Evolutionary conservation across 92 coral and sea anemone species (phyloP).

Genomic region (Siderastrea siderea): DNA sequence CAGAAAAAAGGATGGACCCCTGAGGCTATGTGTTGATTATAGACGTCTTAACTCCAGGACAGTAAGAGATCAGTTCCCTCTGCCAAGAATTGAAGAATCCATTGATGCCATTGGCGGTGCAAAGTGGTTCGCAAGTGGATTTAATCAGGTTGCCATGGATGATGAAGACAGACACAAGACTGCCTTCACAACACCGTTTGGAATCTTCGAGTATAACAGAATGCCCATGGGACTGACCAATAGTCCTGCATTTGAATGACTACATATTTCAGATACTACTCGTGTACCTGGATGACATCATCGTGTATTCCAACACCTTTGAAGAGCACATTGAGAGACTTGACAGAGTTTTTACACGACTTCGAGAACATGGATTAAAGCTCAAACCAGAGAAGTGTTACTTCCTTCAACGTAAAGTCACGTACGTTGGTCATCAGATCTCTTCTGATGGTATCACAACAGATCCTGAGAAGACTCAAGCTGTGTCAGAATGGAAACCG

Average conservation of each 20-base stretch:
- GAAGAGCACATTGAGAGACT: conserved; percentile 70
- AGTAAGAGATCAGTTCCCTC: conserved; percentile 45
- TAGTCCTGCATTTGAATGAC: conserved; percentile 70
- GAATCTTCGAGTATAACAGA: conserved; percentile 63
- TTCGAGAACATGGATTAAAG: conserved; percentile 64
- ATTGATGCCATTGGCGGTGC: conserved; percentile 55
- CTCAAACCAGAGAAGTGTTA: conserved; percentile 67
- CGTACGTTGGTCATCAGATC: conserved; percentile 74
- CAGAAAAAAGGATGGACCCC: conserved; percentile 52
- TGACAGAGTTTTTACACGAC: conserved; percentile 48
- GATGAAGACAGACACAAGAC: conserved; percentile 68
- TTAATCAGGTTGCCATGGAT: conserved; percentile 74
- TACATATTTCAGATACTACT: conserved; percentile 68
- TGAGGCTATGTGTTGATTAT: conserved; percentile 51
- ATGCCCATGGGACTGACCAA: conserved; percentile 49
- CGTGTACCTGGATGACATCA: conserved; percentile 69
- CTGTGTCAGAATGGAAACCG: conserved; percentile 64
- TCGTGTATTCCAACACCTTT: conserved; percentile 52
- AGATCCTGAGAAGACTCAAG: conserved; percentile 68
- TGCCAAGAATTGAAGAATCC: conserved; percentile 61
- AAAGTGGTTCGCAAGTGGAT: conserved; percentile 63
- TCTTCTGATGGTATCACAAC: conserved; percentile 69
- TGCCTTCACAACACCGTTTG: conserved; percentile 66
- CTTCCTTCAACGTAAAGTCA: conserved; percentile 59
- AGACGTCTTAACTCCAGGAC: conserved; percentile 51